A percentile compares a stretch with the other conserved stretches of the same genome.
Evolutionary conservation across 2,113 vertebrate species (phyloP).

Genomic region (Onychorhynchus coronatus): DNA sequence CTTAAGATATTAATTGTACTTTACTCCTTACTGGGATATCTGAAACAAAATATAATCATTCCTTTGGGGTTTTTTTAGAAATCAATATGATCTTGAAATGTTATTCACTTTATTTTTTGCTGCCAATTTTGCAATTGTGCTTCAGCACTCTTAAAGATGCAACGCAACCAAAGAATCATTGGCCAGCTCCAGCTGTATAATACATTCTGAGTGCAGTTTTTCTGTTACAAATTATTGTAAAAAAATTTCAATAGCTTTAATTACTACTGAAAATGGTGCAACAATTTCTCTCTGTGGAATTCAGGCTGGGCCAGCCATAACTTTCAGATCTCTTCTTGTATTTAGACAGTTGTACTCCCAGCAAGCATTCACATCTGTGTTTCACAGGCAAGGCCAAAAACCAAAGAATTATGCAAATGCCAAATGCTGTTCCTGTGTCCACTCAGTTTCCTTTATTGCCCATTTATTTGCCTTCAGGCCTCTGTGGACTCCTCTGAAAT

Average conservation of each 20-base stretch:
- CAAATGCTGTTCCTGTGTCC: neutral
- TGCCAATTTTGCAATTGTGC: neutral
- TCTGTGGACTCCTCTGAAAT: neutral
- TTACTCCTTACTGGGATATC: neutral
- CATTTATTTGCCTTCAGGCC: neutral
- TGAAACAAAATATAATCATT: neutral
- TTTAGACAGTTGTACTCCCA: neutral
- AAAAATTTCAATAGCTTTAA: slow-evolving; percentile 13
- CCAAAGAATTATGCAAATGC: neutral
- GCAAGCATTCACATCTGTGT: neutral
- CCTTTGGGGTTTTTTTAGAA: neutral
- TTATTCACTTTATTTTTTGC: neutral
- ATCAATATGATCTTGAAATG: neutral
- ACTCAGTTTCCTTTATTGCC: neutral
- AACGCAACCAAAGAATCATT: neutral
- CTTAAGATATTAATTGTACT: neutral
- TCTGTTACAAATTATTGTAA: neutral
- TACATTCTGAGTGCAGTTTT: neutral
- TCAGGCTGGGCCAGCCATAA: neutral
- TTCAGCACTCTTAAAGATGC: neutral
- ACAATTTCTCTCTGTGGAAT: neutral
- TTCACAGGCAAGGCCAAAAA: neutral
- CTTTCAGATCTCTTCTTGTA: neutral
- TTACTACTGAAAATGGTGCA: neutral
- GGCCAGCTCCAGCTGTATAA: neutral